Percentiles rank a stretch among this genome's conserved stretches.
phyloP scores from a whole-genome alignment of 2,113 vertebrate species.

The Oryzias curvinotus region DNA sequence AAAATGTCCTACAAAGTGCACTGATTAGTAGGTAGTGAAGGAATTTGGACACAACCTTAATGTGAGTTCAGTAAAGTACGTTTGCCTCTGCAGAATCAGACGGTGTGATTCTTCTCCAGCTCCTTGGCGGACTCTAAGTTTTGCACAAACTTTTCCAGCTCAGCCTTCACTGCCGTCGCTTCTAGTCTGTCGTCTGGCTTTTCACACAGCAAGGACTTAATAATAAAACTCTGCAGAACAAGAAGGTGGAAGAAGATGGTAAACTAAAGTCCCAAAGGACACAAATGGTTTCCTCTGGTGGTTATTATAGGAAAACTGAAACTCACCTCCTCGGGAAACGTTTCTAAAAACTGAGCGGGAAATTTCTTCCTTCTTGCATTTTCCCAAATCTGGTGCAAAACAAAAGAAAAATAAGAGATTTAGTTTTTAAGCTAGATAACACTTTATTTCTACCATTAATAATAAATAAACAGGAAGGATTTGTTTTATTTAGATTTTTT shows the following conservation, averaged over 20 bases:
- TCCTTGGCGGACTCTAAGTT: rapidly evolving
- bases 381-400: slow-evolving; percentile 37
- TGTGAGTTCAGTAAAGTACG: no score
- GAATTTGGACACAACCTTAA: no score
- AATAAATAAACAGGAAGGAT: no score
- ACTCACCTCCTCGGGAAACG: slow-evolving; percentile 61
- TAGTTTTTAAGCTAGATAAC: neutral
- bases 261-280: no score
- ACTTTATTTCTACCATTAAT: no score
- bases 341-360: slow-evolving; percentile 36
- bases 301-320: neutral
- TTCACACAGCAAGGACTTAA: slow-evolving; percentile 54
- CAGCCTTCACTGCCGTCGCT: slow-evolving; percentile 11
- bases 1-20: no score
- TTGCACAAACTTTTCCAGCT: neutral
- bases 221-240: slow-evolving; percentile 20
- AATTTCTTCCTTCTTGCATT: slow-evolving; percentile 24
- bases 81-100: slow-evolving; percentile 20
- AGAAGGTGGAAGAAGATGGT: neutral
- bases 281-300: neutral
- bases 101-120: slow-evolving; percentile 11
- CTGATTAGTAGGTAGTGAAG: no score
- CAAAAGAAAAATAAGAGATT: neutral
- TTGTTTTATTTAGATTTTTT: no score
- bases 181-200: slow-evolving; percentile 57